Base-by-base conservation (phyloP, 2,797 vertebrate genomes). In the Gymnopithys bicolor region DNA sequence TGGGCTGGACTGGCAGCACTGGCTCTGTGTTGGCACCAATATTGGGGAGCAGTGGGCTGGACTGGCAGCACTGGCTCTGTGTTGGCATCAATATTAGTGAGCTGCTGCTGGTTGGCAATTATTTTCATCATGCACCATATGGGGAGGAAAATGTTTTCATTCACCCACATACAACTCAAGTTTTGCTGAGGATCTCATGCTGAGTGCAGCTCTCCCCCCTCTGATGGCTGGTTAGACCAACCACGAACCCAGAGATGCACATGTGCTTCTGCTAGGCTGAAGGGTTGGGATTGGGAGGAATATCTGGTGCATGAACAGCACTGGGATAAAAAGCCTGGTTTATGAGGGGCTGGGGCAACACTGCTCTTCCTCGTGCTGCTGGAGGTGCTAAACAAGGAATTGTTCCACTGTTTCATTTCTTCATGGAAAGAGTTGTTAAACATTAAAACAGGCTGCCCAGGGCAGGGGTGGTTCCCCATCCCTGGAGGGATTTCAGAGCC, bases 101-200 rank as follows among this genome's bases (percentile, higher is more conserved):
- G 95, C 98, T 96, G 84, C 97, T 97, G 97, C 90, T 92, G 67
- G 93, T 94, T 90, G 93, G 97, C 97, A 97, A 96, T 97, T 96
- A 97, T 95, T 98, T 93, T 94, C 91, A 88, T 95, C 81, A 93
- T 49, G 77, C 84, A 51, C 87, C 97, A 97, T 97, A 97, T 95
- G 96, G 96, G 51, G 96, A 97, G 84, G 96, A 97, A 95, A 97
- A 97, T 97, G 97, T 97, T 98, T 98, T 95, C 96, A 75, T 95
- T 97, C 96, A 95, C 96, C 92, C 94, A 88, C 97, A 55, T 62
- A 87, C 60, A 86, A 95, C 93, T 90, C 69, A 48, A 78, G 86
- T 89, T 97, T 94, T 95, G 81, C 91, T 87, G 96, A 32, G 87
- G 69, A 82, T 83, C 85, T 79, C 35, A 91, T 43, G 86, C 91